Evolutionary conservation across 2,113 vertebrate species (phyloP), one percentile per base, ranked within the genome.

Genomic region (Pterocles gutturalis): DNA sequence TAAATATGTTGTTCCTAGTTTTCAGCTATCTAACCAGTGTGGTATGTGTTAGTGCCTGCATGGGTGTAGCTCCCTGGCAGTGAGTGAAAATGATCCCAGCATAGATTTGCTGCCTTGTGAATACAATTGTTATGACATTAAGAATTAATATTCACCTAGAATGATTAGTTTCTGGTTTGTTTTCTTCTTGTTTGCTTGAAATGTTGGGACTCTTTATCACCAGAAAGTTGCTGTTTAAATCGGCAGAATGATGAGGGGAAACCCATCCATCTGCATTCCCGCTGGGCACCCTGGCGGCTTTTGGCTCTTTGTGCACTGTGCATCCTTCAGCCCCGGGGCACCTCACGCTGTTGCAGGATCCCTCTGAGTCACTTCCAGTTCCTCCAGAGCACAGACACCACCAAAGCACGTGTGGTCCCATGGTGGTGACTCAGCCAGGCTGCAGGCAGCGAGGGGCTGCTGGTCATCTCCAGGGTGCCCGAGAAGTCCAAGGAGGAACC

Each of bases 1-100:
- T 99, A 98, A 98, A 99, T 99, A 99, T 46, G 92, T 96, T 97
- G 82, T 96, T 94, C 97, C 95, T 95, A 97, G 96, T 97, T 97
- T 95, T 88, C 85, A 78, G 22, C 76, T 94, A 19, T 72, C 72
- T 97, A 87, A 94, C 71, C 85, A 83, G 58, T 73, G 41, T 82
- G 83, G 46, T 76, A 60, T 29, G 17, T 95, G 65, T 82, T 71
- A 78, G 91, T 69, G 77, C 55, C 65, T 86, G 87, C 94, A 96
- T 72, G 77, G 38, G 18, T 71, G 22, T 96, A 70, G 60, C 72
- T 96, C 77, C 89, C 88, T 87, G 91, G 75, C 81, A 87, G 93
- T 78, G 78, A 90, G 65, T 73, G 78, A 93, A 91, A 91, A 66
- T 62, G 82, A 93, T 64, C 36, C 31, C 49, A 73, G 83, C n/a